Evolutionary conservation across 2,888 invertebrate species (phyloP), one percentile per base, ranked within the genome.

Genomic region (Andrena hattorfiana): DNA sequence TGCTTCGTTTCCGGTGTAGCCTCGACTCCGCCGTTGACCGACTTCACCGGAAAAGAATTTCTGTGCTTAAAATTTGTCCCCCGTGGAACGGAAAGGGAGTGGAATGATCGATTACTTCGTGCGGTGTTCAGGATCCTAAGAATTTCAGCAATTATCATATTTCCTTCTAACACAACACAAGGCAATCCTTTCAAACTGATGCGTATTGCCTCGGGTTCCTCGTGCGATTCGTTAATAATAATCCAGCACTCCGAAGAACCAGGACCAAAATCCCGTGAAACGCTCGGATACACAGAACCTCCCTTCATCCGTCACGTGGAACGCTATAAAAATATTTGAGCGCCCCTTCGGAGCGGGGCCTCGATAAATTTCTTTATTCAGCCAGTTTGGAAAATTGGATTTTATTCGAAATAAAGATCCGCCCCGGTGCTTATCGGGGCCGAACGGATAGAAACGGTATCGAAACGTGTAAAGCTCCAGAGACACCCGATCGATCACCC

Each of bases 401-500:
- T 84, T 79, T 78, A 81, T 73, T 72, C 81, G 72, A 70, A 68
- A 75, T 77, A 78, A 80, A 51, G 83, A 83, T 83, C 72, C 84
- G 83, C 77, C 28, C 42, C 71, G 83, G 67, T 64, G 84, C 77
- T 83, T 84, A 84, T 82, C 83, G 77, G 74, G 70, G 48, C 59
- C 63, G 74, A 68, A 62, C 56, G 77, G 63, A 81, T 77, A 67
- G 71, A 59, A 82, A 73, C 74, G 82, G 73, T 81, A 78, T 84
- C 84, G 83, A 72, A 56, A 81, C 70, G 80, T 42, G 83, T 62
- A 85, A 85, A 85, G 78, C 81, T 68, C 83, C 63, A 70, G 80
- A 77, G 83, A 80, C 77, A 75, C 56, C 6, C 85, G 78, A 78
- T 83, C 86, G 83, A 85, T 81, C 75, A 60, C 32, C 75, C 48